Percentiles rank a stretch among this genome's conserved stretches.
Evolutionary conservation across 2,113 vertebrate genomes (phyloP).

Genomic region (Chaetops frenatus): DNA sequence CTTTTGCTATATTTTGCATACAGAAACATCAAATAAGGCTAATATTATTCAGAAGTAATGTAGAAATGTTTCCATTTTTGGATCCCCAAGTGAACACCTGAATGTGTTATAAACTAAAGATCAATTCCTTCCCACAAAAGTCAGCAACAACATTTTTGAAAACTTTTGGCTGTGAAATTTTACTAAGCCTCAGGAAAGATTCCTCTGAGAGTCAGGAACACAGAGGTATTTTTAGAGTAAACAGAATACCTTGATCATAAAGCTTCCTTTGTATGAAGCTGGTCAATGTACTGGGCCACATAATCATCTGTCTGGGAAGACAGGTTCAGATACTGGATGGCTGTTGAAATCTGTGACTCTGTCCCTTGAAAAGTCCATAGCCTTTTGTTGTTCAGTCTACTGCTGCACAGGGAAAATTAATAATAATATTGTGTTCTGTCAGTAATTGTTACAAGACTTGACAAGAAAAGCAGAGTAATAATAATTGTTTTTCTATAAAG

Average conservation of each 20-base stretch:
- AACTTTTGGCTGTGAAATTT: not conserved
- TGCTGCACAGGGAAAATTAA: not conserved
- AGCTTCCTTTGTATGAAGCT: not conserved
- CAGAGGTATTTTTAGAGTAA: not conserved
- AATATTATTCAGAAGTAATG: not conserved
- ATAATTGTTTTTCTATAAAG: not conserved
- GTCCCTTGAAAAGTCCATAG: not conserved
- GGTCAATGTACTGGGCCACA: not conserved
- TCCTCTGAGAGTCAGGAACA: not conserved
- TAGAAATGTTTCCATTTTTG: not conserved
- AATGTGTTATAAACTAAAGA: not conserved
- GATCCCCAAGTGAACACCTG: not conserved
- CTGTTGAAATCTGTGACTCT: not conserved
- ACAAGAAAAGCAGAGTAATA: not conserved
- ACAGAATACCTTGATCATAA: not conserved
- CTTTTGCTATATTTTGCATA: not conserved
- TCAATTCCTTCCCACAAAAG: not conserved
- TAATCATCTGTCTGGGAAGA: not conserved
- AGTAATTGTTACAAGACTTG: not conserved
- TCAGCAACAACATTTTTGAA: not conserved
- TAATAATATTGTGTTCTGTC: not conserved
- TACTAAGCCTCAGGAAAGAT: not conserved
- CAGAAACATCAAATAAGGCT: not conserved
- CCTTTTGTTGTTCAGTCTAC: not conserved
- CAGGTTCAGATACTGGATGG: not conserved